These are phyloP conservation scores for pig (Sus scrofa) DNA, from an alignment of 2,113 vertebrate species.

Conservation along the genomic window T2T-Sscrofa CM000812.6:211818501-211819000, in stretches of 20 bases:
- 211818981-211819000: neutral
- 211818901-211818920: neutral
- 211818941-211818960: neutral
- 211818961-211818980: neutral
- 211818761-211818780: neutral
- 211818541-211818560: too few relatives aligned
- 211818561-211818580: too few relatives aligned
- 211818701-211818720: conserved; percentile 23
- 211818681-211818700: conserved; percentile 28
- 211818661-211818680: neutral
- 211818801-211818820: neutral
- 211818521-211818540: too few relatives aligned
- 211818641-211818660: conserved; percentile 24
- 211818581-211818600: neutral
- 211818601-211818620: conserved; percentile 3
- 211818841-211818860: conserved; percentile 19
- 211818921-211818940: conserved; percentile 28
- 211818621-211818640: neutral
- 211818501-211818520: too few relatives aligned
- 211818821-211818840: neutral
- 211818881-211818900: neutral
- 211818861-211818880: conserved; percentile 1
- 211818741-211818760: neutral
- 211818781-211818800: neutral
- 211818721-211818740: neutral